Evolutionary conservation across 30 jellyfish, hydroid and myxozoan species (phyloP), one percentile per base, ranked within the genome.

Genomic region (Aurelia sp.): DNA sequence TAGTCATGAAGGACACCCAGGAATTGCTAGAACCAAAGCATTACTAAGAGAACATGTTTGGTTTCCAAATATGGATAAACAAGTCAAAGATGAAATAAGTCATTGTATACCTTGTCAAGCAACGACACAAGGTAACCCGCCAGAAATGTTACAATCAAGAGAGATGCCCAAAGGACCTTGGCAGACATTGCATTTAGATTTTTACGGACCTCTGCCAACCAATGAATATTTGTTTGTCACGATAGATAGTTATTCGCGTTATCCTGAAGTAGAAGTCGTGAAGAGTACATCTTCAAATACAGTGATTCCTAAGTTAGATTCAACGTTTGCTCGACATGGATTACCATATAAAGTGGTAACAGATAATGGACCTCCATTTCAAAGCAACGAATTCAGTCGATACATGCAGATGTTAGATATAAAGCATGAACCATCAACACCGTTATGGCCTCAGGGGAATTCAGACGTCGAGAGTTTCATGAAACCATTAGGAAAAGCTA

Each of bases 361-460:
- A 20, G 95, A 74, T 58, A 86, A 76, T 35, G 92, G 91, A 19
- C 93, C 93, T 10, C 92, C 96, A 13, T 87, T 66, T 63, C n/a
- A 75, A 16, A 41, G 90, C 27, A 67, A 60, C 24, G 95, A 84
- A 15, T 57, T 70, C 52, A 17, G 67, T 44, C 67, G 72, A 20
- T 84, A 63, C 30, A n/a, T 22, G 17, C 24, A 18, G 40, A 53
- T 55, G 31, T 40, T 87, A 19, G 96, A 86, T 11, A 52, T 78
- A 19, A 44, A 63, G 16, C 79, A 64, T 31, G 63, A 11, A 18
- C 74, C 77, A 31, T 19, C 50, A 18, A 87, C 84, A 76, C 95
- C 74, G 19, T 44, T 38, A 24, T 72, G 81, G 82, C 95, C 90
- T 1, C 80, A 74, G 64, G 86, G 67, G 40, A 78, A 88, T 70